A percentile compares a stretch with the other conserved stretches of the same genome.
Conservation (phyloP, 2,113 vertebrate species). For the Triplophysa dalaica region DNA sequence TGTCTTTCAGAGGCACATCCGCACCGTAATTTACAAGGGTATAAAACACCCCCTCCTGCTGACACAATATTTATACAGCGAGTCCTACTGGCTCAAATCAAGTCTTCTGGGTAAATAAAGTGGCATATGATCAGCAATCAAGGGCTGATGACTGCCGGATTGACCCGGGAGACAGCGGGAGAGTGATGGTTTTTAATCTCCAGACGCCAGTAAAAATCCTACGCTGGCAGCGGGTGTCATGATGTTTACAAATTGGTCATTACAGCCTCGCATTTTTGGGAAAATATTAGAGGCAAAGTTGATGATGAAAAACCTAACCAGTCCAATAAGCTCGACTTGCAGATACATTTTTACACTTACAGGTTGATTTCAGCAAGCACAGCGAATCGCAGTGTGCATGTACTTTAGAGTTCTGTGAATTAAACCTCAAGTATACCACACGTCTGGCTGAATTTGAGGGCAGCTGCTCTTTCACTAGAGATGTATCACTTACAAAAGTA, state of each 20-base stretch:
- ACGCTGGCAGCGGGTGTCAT: constrained; percentile 52
- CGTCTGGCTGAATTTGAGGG: too few relatives aligned
- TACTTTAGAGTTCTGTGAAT: neutral
- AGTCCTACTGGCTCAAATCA: constrained; percentile 34
- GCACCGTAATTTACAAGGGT: constrained; percentile 45
- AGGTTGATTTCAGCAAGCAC: neutral
- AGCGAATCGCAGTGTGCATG: neutral
- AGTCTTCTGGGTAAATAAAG: constrained; percentile 51
- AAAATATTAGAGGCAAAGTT: constrained; percentile 45
- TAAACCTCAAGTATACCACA: too few relatives aligned
- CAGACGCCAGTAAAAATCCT: constrained; percentile 57
- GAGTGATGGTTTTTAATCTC: constrained; percentile 60
- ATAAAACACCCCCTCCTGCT: constrained; percentile 45
- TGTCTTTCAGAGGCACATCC: constrained; percentile 17
- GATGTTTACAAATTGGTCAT: constrained; percentile 61
- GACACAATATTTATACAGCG: constrained; percentile 48
- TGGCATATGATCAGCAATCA: constrained; percentile 54
- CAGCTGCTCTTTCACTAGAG: too few relatives aligned
- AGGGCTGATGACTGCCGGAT: constrained; percentile 45
- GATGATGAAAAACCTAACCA: constrained; percentile 18
- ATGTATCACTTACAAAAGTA: too few relatives aligned
- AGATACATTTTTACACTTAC: neutral
- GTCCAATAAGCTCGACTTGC: constrained; percentile 7
- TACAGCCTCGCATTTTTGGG: constrained; percentile 30
- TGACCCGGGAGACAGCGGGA: constrained; percentile 54